Percentiles rank a stretch among this genome's conserved stretches.
Conservation (phyloP, 1,140 invertebrate genomes). For the Melipona quadrifasciata region DNA sequence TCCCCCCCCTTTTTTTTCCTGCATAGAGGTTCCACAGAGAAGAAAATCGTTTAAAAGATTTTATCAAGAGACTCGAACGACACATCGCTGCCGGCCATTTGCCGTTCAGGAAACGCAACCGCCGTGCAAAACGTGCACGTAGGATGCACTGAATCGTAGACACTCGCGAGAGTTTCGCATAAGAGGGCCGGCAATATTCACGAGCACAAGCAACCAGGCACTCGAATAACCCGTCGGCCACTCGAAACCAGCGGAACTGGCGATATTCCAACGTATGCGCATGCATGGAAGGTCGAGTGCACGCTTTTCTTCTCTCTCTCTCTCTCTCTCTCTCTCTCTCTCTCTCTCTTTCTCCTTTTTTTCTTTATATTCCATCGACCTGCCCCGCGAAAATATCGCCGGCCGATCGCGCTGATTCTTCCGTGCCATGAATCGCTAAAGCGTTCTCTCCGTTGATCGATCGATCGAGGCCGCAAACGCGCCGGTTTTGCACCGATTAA, state of each 20-base stretch:
- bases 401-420: slow-evolving; percentile 46
- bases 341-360: slow-evolving; percentile 15
- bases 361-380: slow-evolving; percentile 50
- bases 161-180: slow-evolving; percentile 55
- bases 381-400: slow-evolving; percentile 51
- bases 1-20: background rate
- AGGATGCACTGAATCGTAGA: slow-evolving; percentile 58
- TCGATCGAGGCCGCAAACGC: background rate
- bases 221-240: slow-evolving; percentile 64
- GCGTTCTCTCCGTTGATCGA: background rate
- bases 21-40: background rate
- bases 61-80: slow-evolving; percentile 18
- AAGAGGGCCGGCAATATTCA: slow-evolving; percentile 59
- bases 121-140: slow-evolving; percentile 28
- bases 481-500: background rate
- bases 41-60: slow-evolving; percentile 20
- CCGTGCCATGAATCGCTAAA: slow-evolving; percentile 29
- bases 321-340: slow-evolving; percentile 22
- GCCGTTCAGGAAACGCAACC: slow-evolving; percentile 24
- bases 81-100: slow-evolving; percentile 44
- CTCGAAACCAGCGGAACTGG: slow-evolving; percentile 72
- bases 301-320: slow-evolving; percentile 22
- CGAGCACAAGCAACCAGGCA: slow-evolving; percentile 49
- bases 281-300: slow-evolving; percentile 67
- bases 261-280: slow-evolving; percentile 72